Evolutionary conservation across 2,888 invertebrate species (phyloP).

Genomic region (Acanthococcus lagerstroemiae): DNA sequence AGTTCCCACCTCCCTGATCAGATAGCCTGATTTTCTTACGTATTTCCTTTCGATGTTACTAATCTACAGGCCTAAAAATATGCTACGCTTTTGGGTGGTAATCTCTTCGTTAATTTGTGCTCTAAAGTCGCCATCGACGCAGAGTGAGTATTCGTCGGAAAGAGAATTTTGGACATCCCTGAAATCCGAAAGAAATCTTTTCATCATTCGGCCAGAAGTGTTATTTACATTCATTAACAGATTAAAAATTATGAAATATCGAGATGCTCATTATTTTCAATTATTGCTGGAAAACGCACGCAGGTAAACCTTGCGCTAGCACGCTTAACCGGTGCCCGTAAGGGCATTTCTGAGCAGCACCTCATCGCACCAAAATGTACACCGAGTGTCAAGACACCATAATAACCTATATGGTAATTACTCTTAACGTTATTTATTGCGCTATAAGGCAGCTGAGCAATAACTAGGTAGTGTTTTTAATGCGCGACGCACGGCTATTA

Average conservation of each 20-base stretch:
- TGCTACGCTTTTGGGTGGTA: too few relatives aligned
- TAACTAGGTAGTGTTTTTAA: conserved; percentile 28
- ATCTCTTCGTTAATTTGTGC: too few relatives aligned
- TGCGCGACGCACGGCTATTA: conserved; percentile 25
- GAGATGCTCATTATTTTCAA: not conserved
- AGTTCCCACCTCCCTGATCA: too few relatives aligned
- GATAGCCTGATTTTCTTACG: too few relatives aligned
- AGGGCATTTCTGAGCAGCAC: conserved; percentile 18
- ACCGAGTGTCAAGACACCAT: conserved; percentile 5
- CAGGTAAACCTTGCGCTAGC: not conserved
- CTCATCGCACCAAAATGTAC: not conserved
- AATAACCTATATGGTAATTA: conserved; percentile 26
- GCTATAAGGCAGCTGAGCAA: conserved; percentile 8
- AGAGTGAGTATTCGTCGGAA: too few relatives aligned
- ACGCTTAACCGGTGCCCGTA: conserved; percentile 4
- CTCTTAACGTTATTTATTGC: conserved; percentile 25
- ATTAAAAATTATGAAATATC: not conserved
- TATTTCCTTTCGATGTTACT: too few relatives aligned
- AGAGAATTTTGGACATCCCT: too few relatives aligned
- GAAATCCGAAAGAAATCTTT: too few relatives aligned
- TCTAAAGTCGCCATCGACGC: too few relatives aligned
- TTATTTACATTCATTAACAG: conserved; percentile 5
- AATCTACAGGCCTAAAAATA: too few relatives aligned
- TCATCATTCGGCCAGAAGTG: too few relatives aligned
- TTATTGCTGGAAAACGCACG: not conserved